These are phyloP conservation scores for Drosophila lacteicornis DNA, from an alignment of 1,140 invertebrate species.

Conservation along the genomic window DNA sequence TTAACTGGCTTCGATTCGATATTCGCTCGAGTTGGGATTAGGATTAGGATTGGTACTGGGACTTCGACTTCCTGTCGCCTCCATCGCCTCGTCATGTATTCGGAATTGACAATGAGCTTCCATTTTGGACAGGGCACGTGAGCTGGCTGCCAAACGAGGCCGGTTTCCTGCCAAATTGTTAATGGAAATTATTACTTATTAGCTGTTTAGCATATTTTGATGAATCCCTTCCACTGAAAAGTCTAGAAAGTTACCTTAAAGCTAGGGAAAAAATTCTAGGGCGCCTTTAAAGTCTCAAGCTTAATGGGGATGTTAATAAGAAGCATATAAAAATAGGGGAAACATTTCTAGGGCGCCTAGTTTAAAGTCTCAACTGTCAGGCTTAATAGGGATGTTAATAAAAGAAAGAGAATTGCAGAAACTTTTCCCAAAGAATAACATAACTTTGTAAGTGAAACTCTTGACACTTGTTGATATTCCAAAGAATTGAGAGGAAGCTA, in stretches of 20 bases:
- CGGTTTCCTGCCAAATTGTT: conserved; percentile 39
- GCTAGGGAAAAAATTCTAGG: too few relatives aligned
- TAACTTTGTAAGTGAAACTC: too few relatives aligned
- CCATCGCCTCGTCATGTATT: conserved; percentile 1
- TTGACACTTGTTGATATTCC: too few relatives aligned
- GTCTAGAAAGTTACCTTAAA: background rate
- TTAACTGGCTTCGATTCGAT: conserved; percentile 29
- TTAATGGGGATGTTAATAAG: too few relatives aligned
- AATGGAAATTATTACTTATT: conserved; percentile 59
- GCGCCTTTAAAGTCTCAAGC: too few relatives aligned
- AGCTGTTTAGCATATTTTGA: conserved; percentile 54
- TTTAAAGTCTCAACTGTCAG: too few relatives aligned
- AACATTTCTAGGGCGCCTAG: too few relatives aligned
- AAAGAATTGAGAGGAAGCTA: too few relatives aligned
- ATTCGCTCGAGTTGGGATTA: background rate
- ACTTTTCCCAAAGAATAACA: too few relatives aligned
- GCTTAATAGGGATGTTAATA: too few relatives aligned
- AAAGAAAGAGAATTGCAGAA: too few relatives aligned
- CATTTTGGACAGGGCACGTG: conserved; percentile 34
- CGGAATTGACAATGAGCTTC: conserved; percentile 48
- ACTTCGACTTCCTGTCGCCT: background rate
- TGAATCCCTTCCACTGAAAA: conserved; percentile 5
- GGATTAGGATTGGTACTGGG: background rate
- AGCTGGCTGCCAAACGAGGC: conserved; percentile 30
- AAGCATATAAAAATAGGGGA: too few relatives aligned